These are phyloP conservation scores for Falco cherrug DNA, from an alignment of 2,797 vertebrate genomes.

Conservation along the genomic window DNA sequence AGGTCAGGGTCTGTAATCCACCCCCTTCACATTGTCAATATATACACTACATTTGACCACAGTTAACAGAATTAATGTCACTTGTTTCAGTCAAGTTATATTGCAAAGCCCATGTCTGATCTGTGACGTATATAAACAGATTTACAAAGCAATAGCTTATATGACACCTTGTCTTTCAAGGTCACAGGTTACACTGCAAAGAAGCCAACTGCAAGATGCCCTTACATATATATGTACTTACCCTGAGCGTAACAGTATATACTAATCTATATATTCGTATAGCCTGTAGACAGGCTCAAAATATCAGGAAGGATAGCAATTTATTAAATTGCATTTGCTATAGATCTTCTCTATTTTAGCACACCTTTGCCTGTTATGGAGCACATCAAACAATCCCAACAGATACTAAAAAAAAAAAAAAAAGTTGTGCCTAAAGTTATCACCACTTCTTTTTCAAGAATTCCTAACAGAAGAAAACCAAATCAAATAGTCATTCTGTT, in stretches of 20 bases:
- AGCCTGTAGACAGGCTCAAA: background rate
- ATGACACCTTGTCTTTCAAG: conserved; percentile 24
- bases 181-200: conserved; percentile 11
- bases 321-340: background rate
- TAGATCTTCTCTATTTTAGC: background rate
- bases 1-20: background rate
- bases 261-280: background rate
- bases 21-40: conserved; percentile 8
- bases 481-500: background rate
- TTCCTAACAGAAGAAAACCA: background rate
- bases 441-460: background rate
- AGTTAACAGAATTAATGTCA: conserved; percentile 63
- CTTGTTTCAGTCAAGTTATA: conserved; percentile 29
- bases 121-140: conserved; percentile 63
- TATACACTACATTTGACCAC: conserved; percentile 9
- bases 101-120: conserved; percentile 44
- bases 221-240: rapidly evolving
- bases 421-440: background rate
- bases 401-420: background rate
- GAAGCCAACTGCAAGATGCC: background rate
- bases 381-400: background rate
- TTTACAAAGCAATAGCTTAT: conserved; percentile 10
- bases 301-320: background rate
- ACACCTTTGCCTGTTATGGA: background rate
- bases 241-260: rapidly evolving